Conservation (phyloP, 2,888 invertebrate genomes). For the Xestia ashworthii region DNA sequence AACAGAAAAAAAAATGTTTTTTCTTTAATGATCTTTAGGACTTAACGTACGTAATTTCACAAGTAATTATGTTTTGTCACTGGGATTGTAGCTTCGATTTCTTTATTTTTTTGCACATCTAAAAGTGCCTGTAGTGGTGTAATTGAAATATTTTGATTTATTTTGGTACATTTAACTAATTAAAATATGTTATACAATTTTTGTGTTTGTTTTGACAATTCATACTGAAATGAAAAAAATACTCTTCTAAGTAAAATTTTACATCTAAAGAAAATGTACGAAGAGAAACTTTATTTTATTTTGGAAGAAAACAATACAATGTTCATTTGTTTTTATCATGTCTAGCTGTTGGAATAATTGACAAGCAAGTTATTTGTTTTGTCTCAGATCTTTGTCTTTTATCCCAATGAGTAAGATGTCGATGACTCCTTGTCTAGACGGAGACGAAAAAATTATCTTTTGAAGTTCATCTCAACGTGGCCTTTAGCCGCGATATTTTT, state of each 20-base stretch:
- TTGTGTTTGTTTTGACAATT: constrained; percentile 8
- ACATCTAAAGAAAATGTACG: neutral
- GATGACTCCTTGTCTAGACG: constrained; percentile 54
- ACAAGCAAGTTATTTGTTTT: constrained; percentile 26
- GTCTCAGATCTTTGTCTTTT: constrained; percentile 24
- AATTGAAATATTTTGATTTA: too few species aligned
- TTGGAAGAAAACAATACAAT: constrained; percentile 24
- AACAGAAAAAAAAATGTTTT: neutral
- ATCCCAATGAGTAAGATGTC: constrained; percentile 45
- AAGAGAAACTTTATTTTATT: neutral
- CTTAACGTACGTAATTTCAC: too few species aligned
- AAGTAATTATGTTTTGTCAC: too few species aligned
- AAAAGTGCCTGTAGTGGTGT: too few species aligned
- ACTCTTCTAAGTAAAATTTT: constrained; percentile 7
- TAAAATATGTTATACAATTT: constrained; percentile 8
- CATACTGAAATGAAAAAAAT: constrained; percentile 2
- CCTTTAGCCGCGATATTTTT: constrained; percentile 11
- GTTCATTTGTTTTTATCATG: constrained; percentile 25
- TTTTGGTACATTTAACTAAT: neutral
- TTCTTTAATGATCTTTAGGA: neutral
- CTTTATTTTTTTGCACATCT: too few species aligned
- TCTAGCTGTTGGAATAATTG: constrained; percentile 24
- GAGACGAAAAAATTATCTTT: constrained; percentile 41
- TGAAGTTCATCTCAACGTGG: constrained; percentile 38
- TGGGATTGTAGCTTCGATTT: too few species aligned